Percentiles rank a stretch among this genome's conserved stretches.
Conservation (phyloP, 2,888 invertebrate genomes). For the Incurvaria masculella region DNA sequence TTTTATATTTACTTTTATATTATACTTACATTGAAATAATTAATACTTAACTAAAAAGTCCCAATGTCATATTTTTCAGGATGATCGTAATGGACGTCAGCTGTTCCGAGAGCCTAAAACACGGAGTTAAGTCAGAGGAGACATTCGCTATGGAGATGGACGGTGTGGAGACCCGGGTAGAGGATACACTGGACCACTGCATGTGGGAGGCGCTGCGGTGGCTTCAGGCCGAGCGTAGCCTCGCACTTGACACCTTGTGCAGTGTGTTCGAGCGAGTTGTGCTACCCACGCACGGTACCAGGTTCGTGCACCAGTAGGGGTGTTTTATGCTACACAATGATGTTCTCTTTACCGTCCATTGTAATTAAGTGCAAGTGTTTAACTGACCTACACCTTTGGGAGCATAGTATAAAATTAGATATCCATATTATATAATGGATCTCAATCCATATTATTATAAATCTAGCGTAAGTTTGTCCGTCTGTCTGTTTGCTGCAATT, state of each 20-base stretch:
- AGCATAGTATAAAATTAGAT: no score
- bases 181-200: conserved; percentile 66
- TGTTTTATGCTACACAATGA: no score
- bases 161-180: conserved; percentile 42
- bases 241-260: conserved; percentile 58
- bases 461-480: no score
- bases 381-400: no score
- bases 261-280: conserved; percentile 76
- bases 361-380: no score
- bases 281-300: conserved; percentile 77
- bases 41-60: no score
- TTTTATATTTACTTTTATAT: no score
- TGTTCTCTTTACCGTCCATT: no score
- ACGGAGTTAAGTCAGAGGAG: conserved; percentile 35
- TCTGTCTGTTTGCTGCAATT: no score
- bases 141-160: conserved; percentile 59
- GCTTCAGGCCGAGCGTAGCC: conserved; percentile 60
- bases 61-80: conserved; percentile 41
- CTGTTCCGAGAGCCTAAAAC: conserved; percentile 46
- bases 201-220: conserved; percentile 71
- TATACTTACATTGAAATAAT: no score
- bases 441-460: no score
- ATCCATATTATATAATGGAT: no score
- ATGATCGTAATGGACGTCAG: conserved; percentile 74
- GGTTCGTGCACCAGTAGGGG: conserved; percentile 27